These are phyloP conservation scores for Shinisaurus crocodilurus DNA, from an alignment of 2,113 vertebrate species.

Conservation along the genomic window DNA sequence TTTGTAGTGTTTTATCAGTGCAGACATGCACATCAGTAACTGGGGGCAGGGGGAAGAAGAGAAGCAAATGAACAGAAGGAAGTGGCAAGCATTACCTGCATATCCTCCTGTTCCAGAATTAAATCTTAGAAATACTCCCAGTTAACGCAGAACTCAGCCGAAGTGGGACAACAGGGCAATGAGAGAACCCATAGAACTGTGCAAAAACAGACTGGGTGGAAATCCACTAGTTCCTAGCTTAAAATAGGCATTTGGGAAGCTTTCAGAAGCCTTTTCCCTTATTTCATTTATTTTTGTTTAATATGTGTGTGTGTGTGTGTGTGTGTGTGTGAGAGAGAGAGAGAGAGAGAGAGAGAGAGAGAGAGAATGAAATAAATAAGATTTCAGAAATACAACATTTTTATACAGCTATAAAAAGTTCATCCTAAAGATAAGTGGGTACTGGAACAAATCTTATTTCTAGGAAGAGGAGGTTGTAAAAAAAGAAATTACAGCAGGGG, in stretches of 20 bases:
- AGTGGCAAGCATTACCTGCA: not conserved
- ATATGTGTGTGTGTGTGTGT: too few species aligned
- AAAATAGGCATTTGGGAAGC: not conserved
- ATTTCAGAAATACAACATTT: not conserved
- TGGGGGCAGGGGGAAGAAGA: too few species aligned
- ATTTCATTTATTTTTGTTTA: not conserved
- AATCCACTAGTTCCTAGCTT: not conserved
- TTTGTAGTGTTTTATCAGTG: not conserved
- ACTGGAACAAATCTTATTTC: not conserved
- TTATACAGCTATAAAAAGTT: not conserved
- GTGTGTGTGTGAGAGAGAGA: too few species aligned
- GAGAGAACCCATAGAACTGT: not conserved
- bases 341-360: not conserved
- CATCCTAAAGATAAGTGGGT: not conserved
- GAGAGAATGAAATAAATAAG: not conserved
- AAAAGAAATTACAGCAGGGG: not conserved
- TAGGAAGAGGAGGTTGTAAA: not conserved
- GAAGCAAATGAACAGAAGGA: not conserved
- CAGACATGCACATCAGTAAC: not conserved
- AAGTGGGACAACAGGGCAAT: not conserved
- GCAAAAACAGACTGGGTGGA: not conserved
- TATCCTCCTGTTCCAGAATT: not conserved
- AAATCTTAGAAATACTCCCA: not conserved
- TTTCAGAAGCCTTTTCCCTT: not conserved
- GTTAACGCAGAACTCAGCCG: not conserved